Conservation (phyloP, 1,140 invertebrate species). For the Coboldia fuscipes region DNA sequence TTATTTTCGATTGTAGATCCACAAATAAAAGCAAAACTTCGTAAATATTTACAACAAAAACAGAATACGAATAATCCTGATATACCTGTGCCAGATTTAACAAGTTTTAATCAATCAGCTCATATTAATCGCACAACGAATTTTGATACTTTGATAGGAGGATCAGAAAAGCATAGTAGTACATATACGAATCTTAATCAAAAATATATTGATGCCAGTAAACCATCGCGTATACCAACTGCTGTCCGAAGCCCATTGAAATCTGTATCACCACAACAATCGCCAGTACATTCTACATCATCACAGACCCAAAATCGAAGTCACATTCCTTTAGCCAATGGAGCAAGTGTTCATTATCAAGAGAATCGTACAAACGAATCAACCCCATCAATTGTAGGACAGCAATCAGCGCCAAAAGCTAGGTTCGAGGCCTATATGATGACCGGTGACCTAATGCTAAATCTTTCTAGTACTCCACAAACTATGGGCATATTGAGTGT, state of each 20-base stretch:
- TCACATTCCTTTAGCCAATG: slow-evolving; percentile 21
- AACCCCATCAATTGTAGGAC: background rate
- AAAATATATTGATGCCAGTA: too few relatives aligned
- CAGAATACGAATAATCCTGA: slow-evolving; percentile 20
- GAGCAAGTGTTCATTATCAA: slow-evolving; percentile 5
- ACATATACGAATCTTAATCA: background rate
- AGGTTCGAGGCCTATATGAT: slow-evolving; percentile 88
- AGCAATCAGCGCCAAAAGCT: slow-evolving; percentile 20
- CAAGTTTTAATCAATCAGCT: too few relatives aligned
- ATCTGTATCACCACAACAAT: slow-evolving; percentile 6
- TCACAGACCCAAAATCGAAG: slow-evolving; percentile 14
- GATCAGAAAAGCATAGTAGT: background rate
- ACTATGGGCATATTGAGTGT: slow-evolving; percentile 32
- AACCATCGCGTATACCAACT: slow-evolving; percentile 21
- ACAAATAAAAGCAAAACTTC: slow-evolving; percentile 58
- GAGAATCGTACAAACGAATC: slow-evolving; percentile 5
- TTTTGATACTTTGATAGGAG: too few relatives aligned
- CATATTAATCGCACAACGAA: too few relatives aligned
- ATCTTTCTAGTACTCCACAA: slow-evolving; percentile 58
- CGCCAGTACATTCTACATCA: slow-evolving; percentile 16
- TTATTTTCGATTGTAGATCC: slow-evolving; percentile 38
- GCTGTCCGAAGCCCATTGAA: slow-evolving; percentile 11
- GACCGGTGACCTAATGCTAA: slow-evolving; percentile 89
- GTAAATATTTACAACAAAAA: slow-evolving; percentile 42
- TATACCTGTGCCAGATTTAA: slow-evolving; percentile 5